Conservation (phyloP, 2,797 vertebrate species). For the Tiaroga cobitis region DNA sequence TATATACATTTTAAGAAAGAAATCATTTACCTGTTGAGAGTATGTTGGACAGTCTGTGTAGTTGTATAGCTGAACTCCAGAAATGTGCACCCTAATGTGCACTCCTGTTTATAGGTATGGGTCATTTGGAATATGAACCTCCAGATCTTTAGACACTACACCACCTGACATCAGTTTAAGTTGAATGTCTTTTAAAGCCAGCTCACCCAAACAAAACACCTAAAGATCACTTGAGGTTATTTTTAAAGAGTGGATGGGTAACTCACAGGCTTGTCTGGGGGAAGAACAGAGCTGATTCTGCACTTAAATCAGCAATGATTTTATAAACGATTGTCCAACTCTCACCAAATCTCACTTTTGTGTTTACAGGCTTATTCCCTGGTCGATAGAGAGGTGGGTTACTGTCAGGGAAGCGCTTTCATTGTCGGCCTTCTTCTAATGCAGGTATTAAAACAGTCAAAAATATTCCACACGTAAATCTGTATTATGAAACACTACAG, state of each 20-base stretch:
- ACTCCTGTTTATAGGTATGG: not conserved
- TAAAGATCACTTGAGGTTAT: not conserved
- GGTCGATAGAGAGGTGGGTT: constrained; percentile 97
- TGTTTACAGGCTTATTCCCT: constrained; percentile 92
- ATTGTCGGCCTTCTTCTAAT: constrained; percentile 97
- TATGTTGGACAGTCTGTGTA: too few species aligned
- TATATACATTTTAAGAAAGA: too few species aligned
- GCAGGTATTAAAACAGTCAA: constrained; percentile 85
- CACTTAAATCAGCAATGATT: not conserved
- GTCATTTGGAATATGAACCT: not conserved
- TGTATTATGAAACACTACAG: not conserved
- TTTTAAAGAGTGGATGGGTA: not conserved
- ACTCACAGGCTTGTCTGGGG: not conserved
- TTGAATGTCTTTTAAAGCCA: constrained; percentile 32
- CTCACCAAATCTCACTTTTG: constrained; percentile 47
- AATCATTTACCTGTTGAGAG: too few species aligned
- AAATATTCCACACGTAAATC: not conserved
- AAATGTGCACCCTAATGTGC: too few species aligned
- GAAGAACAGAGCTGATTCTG: constrained; percentile 18
- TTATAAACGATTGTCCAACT: constrained; percentile 2
- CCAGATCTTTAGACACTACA: not conserved
- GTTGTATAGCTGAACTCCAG: too few species aligned
- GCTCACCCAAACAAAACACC: constrained; percentile 35
- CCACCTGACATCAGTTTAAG: constrained; percentile 21
- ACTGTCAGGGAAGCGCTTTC: constrained; percentile 98